Base-by-base conservation (phyloP, 92 coral and sea anemone species). In the Porites rus region DNA sequence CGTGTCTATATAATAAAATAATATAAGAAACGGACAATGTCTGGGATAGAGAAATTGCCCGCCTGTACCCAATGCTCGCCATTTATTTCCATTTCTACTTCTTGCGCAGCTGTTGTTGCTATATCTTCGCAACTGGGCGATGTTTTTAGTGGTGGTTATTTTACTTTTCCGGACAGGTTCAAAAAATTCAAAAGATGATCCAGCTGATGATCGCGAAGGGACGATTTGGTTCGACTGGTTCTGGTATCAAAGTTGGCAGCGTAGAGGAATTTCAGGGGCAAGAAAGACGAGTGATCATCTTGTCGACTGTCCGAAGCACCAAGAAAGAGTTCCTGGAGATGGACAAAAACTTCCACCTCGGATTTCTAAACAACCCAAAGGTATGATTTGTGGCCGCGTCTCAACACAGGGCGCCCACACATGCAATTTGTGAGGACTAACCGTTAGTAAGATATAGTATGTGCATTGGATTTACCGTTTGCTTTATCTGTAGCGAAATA, bases 241-340 rank as follows among this genome's bases (percentile, higher is more conserved):
- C 53, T 18, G 83, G 70, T 10, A 93, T 93, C 65, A 93, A 93
- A 79, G 96, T 93, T 53, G 96, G 96, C n/a, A 93, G 96, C 65
- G 96, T 93, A 88, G 96, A 91, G 75, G 94, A 93, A 82, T 93
- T 91, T 79, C 94, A 91, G 72, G 94, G 96, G 16, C 96, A 93
- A 54, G 96, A 93, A 64, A 88, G 94, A 51, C 79, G 93, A 17
- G 77, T 93, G 22, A 88, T 93, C 69, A 91, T 93, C 86, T 70
- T 93, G 24, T 93, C 96, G 11, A 91, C 96, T 28, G 96, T 93
- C 5, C 89, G 96, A 1, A 91, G 96, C 85, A 82, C 92, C 43
- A 91, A 91, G 82, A 88, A 79, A 50, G 96, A 93, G 79, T 93
- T 60, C 58, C 72, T 93, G 38, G 88, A 91, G 50, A 72, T 93